phyloP scores from a whole-genome alignment of 2,113 vertebrate species.

The Spermophilus dauricus region DNA sequence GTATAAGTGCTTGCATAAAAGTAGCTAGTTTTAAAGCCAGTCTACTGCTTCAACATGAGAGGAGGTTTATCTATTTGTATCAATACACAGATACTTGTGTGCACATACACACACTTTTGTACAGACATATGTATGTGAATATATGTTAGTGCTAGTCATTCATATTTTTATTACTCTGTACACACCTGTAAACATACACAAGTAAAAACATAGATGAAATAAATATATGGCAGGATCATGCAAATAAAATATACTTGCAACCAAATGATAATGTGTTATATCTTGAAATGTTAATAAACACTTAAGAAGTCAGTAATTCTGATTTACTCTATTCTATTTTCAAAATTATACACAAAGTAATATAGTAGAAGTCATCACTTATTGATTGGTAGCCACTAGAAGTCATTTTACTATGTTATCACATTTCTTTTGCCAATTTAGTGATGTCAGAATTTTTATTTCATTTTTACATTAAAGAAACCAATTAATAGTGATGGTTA shows the following conservation, averaged over 20 bases:
- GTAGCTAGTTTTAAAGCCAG: neutral
- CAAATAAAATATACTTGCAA: neutral
- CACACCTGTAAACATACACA: neutral
- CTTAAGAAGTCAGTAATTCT: neutral
- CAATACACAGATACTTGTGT: neutral
- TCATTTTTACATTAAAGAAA: neutral
- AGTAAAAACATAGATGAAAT: slow-evolving; percentile 5
- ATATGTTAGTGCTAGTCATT: neutral
- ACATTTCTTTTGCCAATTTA: slow-evolving; percentile 14
- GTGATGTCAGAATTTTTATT: neutral
- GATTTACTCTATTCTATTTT: neutral
- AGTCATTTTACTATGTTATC: neutral
- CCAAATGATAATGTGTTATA: neutral
- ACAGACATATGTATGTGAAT: neutral
- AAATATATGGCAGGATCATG: neutral
- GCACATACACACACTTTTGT: neutral
- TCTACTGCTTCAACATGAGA: neutral
- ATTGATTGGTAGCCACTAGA: neutral
- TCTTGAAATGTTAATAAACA: neutral
- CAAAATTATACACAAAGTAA: neutral
- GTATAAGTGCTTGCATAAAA: neutral
- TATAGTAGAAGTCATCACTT: neutral
- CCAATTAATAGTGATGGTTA: neutral
- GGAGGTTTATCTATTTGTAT: neutral
- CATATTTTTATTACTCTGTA: neutral